Evolutionary conservation across 2,888 invertebrate genomes (phyloP), one percentile per base, ranked within the genome.

Genomic region (Leptura quadrifasciata): DNA sequence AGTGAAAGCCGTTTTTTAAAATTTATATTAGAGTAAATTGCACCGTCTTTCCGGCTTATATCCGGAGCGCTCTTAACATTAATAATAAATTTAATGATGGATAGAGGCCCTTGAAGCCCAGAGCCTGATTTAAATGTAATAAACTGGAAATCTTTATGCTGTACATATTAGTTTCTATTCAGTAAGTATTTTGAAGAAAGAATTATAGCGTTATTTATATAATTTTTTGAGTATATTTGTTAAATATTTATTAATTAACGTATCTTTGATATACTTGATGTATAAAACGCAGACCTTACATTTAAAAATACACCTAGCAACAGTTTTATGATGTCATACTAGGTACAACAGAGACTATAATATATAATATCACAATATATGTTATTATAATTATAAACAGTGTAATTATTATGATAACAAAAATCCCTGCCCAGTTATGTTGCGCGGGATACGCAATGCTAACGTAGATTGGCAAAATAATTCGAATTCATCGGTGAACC

Each of bases 231-330:
- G 27, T 31, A 31, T 31, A 0, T 31, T 31, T 31, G 6, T 39
- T 39, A 15, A 39, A 39, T 15, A 15, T 39, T 10, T 15, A 39
- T 39, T 39, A 39, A 39, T 39, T 39, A 39, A 12, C 39, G 27
- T 31, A 39, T 15, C 15, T 39, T 39, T 39, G 39, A 39, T 39
- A 39, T 39, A 39, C 39, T 3, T 39, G 6, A 39, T 39, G 15
- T 39, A 39, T 39, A 12, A 8, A 39, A 39, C 1, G 15, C 39
- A 39, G 39, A 39, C 10, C 10, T 39, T 39, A 39, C 15, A 6
- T 47, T 47, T n/a, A 47, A 47, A 47, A 47, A n/a, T 47, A 47
- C n/a, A 47, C 47, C 47, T n/a, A n/a, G 47, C 47, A 47, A 47
- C 47, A 47, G 47, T 47, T 2, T 5, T 39, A 39, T 39, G 10